Percentiles rank a stretch among this genome's conserved stretches.
These are phyloP conservation scores for Pholis gunnellus DNA, from an alignment of 2,113 vertebrate species.

Conservation along the genomic window DNA sequence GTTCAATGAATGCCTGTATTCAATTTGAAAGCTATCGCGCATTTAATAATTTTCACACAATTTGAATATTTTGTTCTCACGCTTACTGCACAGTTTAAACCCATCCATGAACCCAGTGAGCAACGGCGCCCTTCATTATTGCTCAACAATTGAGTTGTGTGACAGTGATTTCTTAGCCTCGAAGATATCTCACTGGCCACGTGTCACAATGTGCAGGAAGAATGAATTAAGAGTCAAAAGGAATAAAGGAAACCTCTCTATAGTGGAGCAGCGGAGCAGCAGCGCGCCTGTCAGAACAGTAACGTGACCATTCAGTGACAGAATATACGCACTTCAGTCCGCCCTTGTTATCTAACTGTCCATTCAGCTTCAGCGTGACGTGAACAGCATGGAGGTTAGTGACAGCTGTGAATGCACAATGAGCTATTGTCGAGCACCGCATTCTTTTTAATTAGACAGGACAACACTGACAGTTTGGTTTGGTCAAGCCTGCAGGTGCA, in stretches of 20 bases:
- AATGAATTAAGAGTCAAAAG: not conserved
- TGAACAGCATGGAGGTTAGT: constrained; percentile 52
- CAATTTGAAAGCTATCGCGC: not conserved
- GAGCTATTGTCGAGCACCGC: constrained; percentile 18
- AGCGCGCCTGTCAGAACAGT: not conserved
- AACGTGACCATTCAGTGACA: constrained; percentile 13
- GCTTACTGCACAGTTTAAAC: not conserved
- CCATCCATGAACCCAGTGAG: not conserved
- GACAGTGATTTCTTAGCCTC: not conserved
- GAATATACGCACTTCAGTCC: constrained; percentile 20
- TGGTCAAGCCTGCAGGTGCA: constrained; percentile 65
- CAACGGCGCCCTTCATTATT: not conserved
- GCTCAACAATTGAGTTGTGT: not conserved
- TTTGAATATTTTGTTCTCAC: not conserved
- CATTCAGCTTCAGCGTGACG: constrained; percentile 25
- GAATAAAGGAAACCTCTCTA: not conserved
- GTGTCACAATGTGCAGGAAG: not conserved
- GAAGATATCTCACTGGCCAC: not conserved
- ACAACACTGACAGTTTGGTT: constrained; percentile 37
- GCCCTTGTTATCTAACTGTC: constrained; percentile 29
- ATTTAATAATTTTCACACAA: not conserved
- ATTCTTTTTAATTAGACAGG: constrained; percentile 65
- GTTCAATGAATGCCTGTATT: not conserved
- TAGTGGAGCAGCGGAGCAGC: not conserved
- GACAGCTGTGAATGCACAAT: constrained; percentile 61